phyloP scores from a whole-genome alignment of 2,888 invertebrate genomes.

The Coenonympha arcania region DNA sequence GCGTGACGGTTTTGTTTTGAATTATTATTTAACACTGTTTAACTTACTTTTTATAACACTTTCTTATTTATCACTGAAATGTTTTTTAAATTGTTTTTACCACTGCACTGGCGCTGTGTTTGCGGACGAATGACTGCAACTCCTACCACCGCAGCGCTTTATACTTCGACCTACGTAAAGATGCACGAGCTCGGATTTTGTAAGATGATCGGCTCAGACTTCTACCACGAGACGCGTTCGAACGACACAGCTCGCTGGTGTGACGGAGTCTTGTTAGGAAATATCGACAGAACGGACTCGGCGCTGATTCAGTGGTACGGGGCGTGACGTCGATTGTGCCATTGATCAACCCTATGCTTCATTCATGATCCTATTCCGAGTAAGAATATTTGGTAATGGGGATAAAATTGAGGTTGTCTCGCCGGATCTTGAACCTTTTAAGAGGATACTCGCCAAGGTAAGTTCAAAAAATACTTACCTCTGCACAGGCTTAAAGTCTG shows the following conservation, averaged over 20 bases:
- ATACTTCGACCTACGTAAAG: constrained; percentile 69
- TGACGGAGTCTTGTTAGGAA: constrained; percentile 22
- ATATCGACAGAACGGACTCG: constrained; percentile 18
- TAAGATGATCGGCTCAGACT: constrained; percentile 61
- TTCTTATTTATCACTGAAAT: constrained; percentile 49
- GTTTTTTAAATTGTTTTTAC: constrained; percentile 49
- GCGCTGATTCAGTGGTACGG: constrained; percentile 40
- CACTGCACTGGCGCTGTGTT: constrained; percentile 63
- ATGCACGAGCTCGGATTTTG: constrained; percentile 66
- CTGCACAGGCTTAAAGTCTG: neutral
- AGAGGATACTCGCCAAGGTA: too few relatives aligned
- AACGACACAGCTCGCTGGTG: constrained; percentile 26
- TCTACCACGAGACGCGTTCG: constrained; percentile 48
- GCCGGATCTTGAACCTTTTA: too few relatives aligned
- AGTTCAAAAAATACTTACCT: too few relatives aligned
- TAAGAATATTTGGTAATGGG: constrained; percentile 64
- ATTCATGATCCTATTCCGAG: constrained; percentile 56
- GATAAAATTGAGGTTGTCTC: constrained; percentile 53
- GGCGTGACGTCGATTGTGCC: constrained; percentile 53
- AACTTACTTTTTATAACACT: constrained; percentile 57
- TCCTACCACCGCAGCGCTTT: constrained; percentile 62
- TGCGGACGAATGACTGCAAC: constrained; percentile 66
- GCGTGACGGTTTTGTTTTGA: constrained; percentile 11
- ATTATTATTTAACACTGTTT: constrained; percentile 23
- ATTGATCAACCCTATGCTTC: constrained; percentile 69